These are phyloP conservation scores for Nomada fucata DNA, from an alignment of 2,888 invertebrate genomes.

Conservation along the genomic window DNA sequence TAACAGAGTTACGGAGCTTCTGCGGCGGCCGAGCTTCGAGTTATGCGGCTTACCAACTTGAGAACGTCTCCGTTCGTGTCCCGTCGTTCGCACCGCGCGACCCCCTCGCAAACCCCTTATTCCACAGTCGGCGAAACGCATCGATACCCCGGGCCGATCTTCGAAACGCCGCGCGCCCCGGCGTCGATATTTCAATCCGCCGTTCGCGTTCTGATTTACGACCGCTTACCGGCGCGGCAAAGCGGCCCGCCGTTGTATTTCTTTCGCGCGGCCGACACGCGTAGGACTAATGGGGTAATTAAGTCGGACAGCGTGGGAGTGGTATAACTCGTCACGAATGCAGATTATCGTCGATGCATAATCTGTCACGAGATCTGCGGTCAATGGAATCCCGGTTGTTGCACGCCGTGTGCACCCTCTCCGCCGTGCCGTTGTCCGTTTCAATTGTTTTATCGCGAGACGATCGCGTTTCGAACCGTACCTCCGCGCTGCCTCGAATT, in stretches of 20 bases:
- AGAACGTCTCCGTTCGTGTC: constrained; percentile 74
- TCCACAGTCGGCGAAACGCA: not conserved
- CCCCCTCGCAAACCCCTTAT: not conserved
- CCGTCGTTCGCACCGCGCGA: constrained; percentile 20
- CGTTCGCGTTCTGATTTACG: constrained; percentile 28
- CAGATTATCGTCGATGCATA: constrained; percentile 58
- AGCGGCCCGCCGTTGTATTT: not conserved
- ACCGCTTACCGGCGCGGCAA: not conserved
- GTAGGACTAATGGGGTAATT: constrained; percentile 64
- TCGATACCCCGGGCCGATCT: constrained; percentile 7
- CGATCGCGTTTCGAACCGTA: constrained; percentile 30
- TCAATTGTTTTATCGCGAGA: constrained; percentile 28
- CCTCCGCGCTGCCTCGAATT: constrained; percentile 5
- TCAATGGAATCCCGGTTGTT: constrained; percentile 44
- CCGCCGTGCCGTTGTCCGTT: constrained; percentile 1
- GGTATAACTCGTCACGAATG: constrained; percentile 65
- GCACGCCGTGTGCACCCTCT: not conserved
- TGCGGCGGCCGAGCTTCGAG: constrained; percentile 74
- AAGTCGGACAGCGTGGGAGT: constrained; percentile 61
- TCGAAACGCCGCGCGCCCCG: not conserved
- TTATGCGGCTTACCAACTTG: constrained; percentile 81
- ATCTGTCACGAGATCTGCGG: constrained; percentile 63
- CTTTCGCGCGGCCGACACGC: constrained; percentile 38
- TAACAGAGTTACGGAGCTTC: constrained; percentile 83
- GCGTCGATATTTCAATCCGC: constrained; percentile 15